Evolutionary conservation across 2,888 invertebrate genomes (phyloP).

Genomic region (Folsomia candida): DNA sequence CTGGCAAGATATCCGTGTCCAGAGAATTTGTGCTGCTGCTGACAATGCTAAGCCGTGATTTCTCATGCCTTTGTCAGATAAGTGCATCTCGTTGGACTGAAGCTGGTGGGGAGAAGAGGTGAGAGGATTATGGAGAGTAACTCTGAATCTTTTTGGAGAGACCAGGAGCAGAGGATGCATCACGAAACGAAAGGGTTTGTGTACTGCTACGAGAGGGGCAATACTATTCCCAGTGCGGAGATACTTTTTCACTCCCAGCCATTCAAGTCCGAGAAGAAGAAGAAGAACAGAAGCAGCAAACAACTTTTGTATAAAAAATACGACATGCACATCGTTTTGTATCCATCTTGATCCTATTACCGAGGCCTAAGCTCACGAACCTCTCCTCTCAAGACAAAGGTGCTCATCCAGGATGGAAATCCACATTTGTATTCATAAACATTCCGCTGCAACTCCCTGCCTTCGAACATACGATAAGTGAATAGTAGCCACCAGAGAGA

Average conservation of each 20-base stretch:
- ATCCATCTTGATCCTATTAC: constrained; percentile 29
- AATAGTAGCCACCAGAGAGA: neutral
- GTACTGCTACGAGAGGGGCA: neutral
- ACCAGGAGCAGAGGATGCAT: constrained; percentile 3
- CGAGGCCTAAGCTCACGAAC: constrained; percentile 17
- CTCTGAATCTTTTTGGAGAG: constrained; percentile 28
- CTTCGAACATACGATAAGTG: neutral
- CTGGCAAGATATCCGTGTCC: constrained; percentile 13
- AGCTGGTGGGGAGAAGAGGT: constrained; percentile 18
- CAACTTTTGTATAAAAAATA: constrained; percentile 19
- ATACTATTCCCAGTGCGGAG: constrained; percentile 8
- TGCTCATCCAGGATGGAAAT: neutral
- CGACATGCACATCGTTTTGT: constrained; percentile 20
- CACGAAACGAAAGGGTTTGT: constrained; percentile 9
- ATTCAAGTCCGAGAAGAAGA: constrained; percentile 7
- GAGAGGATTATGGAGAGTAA: constrained; percentile 19
- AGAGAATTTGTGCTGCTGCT: neutral
- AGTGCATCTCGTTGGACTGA: constrained; percentile 22
- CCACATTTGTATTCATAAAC: constrained; percentile 16
- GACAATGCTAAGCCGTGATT: constrained; percentile 34
- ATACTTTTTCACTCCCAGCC: constrained; percentile 14
- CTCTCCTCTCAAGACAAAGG: constrained; percentile 13
- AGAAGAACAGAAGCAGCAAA: constrained; percentile 20
- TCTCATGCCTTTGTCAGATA: constrained; percentile 38
- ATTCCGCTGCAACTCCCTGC: neutral